These are phyloP conservation scores for Myotis yumanensis DNA, from an alignment of 2,113 vertebrate species.

Conservation along the genomic window DNA sequence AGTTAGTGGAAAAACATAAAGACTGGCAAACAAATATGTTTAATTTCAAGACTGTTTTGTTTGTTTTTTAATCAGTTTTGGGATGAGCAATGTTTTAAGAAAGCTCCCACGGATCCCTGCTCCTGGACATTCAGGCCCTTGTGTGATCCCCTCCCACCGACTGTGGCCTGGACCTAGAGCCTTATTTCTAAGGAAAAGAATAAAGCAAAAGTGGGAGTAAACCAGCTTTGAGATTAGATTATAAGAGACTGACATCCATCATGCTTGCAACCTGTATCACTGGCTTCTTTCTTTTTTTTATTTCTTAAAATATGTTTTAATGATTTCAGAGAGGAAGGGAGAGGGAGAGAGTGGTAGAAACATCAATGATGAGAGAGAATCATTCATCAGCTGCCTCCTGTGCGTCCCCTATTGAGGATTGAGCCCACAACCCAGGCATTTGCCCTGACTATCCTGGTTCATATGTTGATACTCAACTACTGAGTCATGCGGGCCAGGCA, in stretches of 20 bases:
- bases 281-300: neutral
- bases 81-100: neutral
- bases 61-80: neutral
- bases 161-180: neutral
- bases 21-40: neutral
- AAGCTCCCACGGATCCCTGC: accelerated
- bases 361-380: too few species aligned
- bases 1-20: neutral
- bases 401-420: too few species aligned
- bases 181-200: neutral
- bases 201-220: neutral
- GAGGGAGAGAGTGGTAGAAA: too few species aligned
- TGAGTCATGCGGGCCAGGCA: too few species aligned
- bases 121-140: neutral
- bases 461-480: too few species aligned
- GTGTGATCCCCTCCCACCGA: neutral
- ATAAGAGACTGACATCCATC: neutral
- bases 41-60: neutral
- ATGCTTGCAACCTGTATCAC: neutral
- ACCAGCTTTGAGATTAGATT: neutral
- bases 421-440: too few species aligned
- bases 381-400: too few species aligned
- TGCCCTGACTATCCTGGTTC: too few species aligned
- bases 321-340: too few species aligned
- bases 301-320: too few species aligned